Conservation (phyloP, 1,140 invertebrate species). For the Cepaea nemoralis region DNA sequence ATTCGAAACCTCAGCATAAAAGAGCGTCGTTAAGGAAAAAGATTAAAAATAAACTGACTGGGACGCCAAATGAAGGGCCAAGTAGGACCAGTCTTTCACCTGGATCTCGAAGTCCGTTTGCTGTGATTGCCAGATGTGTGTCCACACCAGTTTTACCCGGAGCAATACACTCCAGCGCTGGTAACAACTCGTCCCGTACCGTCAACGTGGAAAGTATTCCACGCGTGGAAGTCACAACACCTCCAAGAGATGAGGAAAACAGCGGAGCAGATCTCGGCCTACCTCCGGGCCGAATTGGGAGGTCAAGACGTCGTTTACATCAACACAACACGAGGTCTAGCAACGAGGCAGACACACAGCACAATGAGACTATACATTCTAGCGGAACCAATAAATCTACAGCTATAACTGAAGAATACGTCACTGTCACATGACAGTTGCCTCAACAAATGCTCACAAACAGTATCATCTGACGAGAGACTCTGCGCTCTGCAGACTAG, state of each 20-base stretch:
- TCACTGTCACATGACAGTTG: conserved; percentile 32
- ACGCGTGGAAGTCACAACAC: conserved; percentile 58
- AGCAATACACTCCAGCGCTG: conserved; percentile 45
- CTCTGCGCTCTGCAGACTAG: too few relatives aligned
- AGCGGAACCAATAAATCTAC: background rate
- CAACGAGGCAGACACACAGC: background rate
- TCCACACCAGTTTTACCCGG: conserved; percentile 62
- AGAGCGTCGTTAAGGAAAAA: conserved; percentile 55
- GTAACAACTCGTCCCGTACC: background rate
- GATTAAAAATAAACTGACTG: conserved; percentile 58
- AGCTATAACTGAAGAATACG: conserved; percentile 29
- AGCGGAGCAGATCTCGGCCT: background rate
- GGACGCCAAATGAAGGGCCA: conserved; percentile 40
- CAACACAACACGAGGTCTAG: background rate
- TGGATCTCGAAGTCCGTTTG: conserved; percentile 53
- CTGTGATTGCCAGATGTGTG: conserved; percentile 63
- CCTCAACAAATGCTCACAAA: too few relatives aligned
- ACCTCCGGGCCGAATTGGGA: background rate
- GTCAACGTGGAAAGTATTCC: conserved; percentile 61
- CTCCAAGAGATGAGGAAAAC: conserved; percentile 44
- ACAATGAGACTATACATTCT: background rate
- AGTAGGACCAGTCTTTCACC: conserved; percentile 36
- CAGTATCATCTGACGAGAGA: too few relatives aligned
- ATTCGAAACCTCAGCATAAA: conserved; percentile 43
- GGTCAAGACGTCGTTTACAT: background rate